These are phyloP conservation scores for Oasisia sp. DNA, from an alignment of 2,888 invertebrate species.

Conservation along the genomic window DNA sequence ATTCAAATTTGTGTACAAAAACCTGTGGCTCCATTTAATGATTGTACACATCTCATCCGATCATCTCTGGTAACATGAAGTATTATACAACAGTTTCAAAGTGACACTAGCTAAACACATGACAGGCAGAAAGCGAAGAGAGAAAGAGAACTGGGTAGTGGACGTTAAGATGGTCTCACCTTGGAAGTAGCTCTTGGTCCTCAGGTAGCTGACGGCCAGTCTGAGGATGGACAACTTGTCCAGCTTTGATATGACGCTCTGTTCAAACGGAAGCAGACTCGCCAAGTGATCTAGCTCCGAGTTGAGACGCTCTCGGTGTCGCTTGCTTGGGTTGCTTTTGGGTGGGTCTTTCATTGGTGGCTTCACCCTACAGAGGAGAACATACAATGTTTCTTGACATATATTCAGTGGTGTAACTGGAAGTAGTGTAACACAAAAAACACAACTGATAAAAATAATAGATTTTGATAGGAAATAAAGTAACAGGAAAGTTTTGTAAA, in stretches of 20 bases:
- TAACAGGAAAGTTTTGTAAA: no score
- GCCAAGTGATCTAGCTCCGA: slow-evolving; percentile 98
- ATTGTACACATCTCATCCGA: background rate
- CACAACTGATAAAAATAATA: no score
- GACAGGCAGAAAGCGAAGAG: background rate
- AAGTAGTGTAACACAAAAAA: no score
- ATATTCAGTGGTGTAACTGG: no score
- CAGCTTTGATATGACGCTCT: slow-evolving; percentile 96
- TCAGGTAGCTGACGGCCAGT: slow-evolving; percentile 95
- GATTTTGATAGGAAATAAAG: no score
- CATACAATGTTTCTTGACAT: background rate
- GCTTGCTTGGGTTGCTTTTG: slow-evolving; percentile 89
- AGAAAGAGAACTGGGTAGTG: background rate
- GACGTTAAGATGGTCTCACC: slow-evolving; percentile 70
- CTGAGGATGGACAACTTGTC: slow-evolving; percentile 97
- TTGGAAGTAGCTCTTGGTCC: slow-evolving; percentile 99
- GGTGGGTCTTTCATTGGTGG: slow-evolving; percentile 73
- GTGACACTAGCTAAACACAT: no score
- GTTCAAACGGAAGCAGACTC: slow-evolving; percentile 84
- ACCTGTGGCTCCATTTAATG: no score
- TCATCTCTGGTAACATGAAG: no score
- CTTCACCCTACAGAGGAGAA: slow-evolving; percentile 79
- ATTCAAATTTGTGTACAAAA: background rate
- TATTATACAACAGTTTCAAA: no score
- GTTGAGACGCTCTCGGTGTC: slow-evolving; percentile 96